Evolutionary conservation across 1,140 invertebrate genomes (phyloP).

Genomic region (Diuraphis noxia): DNA sequence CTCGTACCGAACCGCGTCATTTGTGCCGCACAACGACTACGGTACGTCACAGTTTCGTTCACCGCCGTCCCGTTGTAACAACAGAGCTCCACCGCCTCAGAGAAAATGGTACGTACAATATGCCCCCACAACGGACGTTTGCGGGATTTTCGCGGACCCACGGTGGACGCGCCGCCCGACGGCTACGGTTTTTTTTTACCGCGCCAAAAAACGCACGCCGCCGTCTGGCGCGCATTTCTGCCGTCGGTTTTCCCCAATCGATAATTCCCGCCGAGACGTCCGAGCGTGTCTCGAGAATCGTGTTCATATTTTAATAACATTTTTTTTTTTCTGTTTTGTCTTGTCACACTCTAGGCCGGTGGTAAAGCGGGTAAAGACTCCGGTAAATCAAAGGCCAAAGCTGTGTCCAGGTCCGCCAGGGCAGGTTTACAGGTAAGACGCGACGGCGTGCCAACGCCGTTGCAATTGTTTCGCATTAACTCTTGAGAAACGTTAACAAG

Average conservation of each 20-base stretch:
- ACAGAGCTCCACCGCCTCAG: not conserved
- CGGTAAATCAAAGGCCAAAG: conserved; percentile 99
- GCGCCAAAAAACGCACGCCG: not conserved
- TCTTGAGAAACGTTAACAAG: not conserved
- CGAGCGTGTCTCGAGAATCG: no score
- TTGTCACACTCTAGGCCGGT: conserved; percentile 83
- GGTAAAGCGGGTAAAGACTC: conserved; percentile 99
- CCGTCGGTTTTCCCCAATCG: not conserved
- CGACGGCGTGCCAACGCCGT: not conserved
- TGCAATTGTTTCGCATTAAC: conserved; percentile 37
- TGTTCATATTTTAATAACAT: no score
- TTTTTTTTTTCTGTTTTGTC: not conserved
- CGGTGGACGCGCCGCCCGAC: no score
- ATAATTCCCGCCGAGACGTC: no score
- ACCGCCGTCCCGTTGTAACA: not conserved
- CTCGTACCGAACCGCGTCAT: not conserved
- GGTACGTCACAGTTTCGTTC: not conserved
- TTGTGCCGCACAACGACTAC: not conserved
- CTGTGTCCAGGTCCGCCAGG: conserved; percentile 94
- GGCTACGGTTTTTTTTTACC: not conserved
- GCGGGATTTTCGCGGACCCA: not conserved
- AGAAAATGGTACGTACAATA: not conserved
- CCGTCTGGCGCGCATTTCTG: not conserved
- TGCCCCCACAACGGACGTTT: not conserved
- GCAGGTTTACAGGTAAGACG: conserved; percentile 92